Evolutionary conservation across 2,888 invertebrate genomes (phyloP).

Genomic region (Morpho deidamia): DNA sequence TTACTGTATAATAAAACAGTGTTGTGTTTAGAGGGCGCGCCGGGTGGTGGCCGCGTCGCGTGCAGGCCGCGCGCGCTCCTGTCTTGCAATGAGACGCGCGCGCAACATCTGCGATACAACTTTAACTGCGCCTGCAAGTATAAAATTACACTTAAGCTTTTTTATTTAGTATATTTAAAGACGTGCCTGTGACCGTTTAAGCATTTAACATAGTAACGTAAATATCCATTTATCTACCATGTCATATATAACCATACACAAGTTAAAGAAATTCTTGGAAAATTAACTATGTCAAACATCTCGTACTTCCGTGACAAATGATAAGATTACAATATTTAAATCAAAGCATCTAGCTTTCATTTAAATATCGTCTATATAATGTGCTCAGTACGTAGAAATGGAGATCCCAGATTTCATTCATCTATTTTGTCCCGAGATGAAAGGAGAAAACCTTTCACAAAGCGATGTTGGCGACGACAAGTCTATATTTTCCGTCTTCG

Average conservation of each 20-base stretch:
- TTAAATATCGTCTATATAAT: no score
- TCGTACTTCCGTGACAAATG: no score
- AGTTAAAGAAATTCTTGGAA: no score
- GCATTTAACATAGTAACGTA: no score
- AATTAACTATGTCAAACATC: no score
- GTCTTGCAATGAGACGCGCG: constrained; percentile 54
- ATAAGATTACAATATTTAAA: no score
- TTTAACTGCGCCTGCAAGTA: constrained; percentile 46
- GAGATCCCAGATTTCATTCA: constrained; percentile 1
- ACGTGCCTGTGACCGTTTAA: no score
- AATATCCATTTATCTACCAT: no score
- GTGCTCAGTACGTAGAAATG: background rate
- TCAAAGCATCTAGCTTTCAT: no score
- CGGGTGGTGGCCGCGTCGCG: constrained; percentile 59
- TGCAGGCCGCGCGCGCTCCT: constrained; percentile 67
- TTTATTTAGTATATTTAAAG: no score
- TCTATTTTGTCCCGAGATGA: background rate
- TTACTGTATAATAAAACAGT: constrained; percentile 66
- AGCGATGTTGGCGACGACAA: constrained; percentile 31
- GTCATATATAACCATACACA: no score
- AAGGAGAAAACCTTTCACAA: background rate
- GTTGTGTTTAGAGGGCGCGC: constrained; percentile 65
- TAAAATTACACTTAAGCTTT: background rate
- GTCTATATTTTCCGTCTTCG: constrained; percentile 31
- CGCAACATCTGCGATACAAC: constrained; percentile 62